Percentiles rank a stretch among this genome's conserved stretches.
Conservation (phyloP, 2,888 invertebrate genomes). For the Metalampra italica region DNA sequence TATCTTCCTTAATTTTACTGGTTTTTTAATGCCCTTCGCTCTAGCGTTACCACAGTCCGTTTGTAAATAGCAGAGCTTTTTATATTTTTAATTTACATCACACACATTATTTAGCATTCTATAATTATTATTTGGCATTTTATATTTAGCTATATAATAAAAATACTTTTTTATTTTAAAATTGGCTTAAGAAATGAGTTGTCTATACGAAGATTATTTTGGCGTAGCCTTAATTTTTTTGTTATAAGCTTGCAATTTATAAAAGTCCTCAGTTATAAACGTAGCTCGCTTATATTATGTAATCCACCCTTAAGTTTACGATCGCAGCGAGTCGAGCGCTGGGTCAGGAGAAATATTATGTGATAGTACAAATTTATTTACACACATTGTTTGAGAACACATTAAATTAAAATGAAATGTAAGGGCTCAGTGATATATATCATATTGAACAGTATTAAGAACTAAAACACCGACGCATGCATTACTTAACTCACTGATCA, state of each 20-base stretch:
- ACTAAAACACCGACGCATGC: conserved; percentile 27
- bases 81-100: conserved; percentile 49
- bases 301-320: conserved; percentile 11
- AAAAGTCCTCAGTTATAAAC: conserved; percentile 20
- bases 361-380: conserved; percentile 72
- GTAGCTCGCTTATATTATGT: conserved; percentile 15
- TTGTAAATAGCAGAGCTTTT: conserved; percentile 62
- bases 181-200: conserved; percentile 42
- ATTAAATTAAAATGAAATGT: conserved; percentile 27
- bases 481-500: conserved; percentile 12
- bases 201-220: conserved; percentile 32
- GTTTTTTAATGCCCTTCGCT: conserved; percentile 29
- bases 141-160: conserved; percentile 32
- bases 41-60: conserved; percentile 52
- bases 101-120: conserved; percentile 38
- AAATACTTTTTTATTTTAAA: conserved; percentile 39
- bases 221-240: conserved; percentile 54
- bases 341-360: conserved; percentile 42
- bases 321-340: background rate
- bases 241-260: conserved; percentile 38
- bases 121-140: conserved; percentile 48
- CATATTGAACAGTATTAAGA: conserved; percentile 57
- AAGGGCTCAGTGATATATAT: conserved; percentile 34
- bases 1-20: conserved; percentile 12
- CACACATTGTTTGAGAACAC: conserved; percentile 28